Base-by-base conservation (phyloP, 1,140 invertebrate genomes). In the Aphidius gifuensis region DNA sequence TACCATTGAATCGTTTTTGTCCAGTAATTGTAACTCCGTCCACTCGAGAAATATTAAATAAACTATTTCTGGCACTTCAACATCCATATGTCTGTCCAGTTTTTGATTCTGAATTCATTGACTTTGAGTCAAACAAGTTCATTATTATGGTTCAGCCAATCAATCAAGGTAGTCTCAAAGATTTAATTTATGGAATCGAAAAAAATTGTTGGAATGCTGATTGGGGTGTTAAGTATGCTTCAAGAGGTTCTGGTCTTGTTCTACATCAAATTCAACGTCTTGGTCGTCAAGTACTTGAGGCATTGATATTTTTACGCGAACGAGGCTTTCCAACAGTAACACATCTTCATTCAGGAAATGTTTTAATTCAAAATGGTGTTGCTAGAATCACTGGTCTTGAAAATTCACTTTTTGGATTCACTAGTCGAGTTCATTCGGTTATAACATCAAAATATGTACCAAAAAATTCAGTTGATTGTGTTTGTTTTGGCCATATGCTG, bases 41-140 rank as follows among this genome's bases (percentile, higher is more conserved):
- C 43, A 89, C 85, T 1, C 81, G 84, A 62, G 83, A 85, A 38
- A 86, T 88, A 4, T 82, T 95, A 5, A 84, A 92, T 75, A 90
- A 94, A 71, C 80, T 96, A 48, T 92, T 96, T 68, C 83, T 91
- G 54, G 88, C 90, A 5, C 83, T 96, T 6, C 92, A 95, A 76
- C 93, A 96, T 80, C 93, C 94, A 0, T 95, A 96, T 74, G 91
- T 96, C 59, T 93, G 92, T 79, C 93, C 93, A 0, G 87, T 95
- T 3, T 80, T 94, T 51, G 92, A 95, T 72, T 80, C 96, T 60
- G 92, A 92, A 65, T 85, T 81, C 51, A 62, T 79, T n/a, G 84
- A 87, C 60, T 80, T 78, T 64, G 79, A 80, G 60, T 72, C 74
- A 42, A 76, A 84, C 66, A 77, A 83, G 65, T 86, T 86, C 78